These are phyloP conservation scores for Drosophila seguyi DNA, from an alignment of 1,140 invertebrate genomes.

Conservation along the genomic window DNA sequence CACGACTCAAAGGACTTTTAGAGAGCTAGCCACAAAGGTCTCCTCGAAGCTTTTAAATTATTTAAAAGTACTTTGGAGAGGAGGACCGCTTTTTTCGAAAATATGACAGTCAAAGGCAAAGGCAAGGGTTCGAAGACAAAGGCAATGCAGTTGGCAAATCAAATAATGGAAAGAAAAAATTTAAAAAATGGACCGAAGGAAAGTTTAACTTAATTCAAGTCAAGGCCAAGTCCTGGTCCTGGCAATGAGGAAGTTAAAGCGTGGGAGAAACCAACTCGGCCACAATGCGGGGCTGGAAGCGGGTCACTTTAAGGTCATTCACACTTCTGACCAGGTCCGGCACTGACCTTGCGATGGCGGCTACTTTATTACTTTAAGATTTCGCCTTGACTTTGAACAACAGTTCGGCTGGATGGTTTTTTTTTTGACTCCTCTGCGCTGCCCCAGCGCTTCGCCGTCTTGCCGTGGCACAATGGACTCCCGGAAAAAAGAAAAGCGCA, in stretches of 20 bases:
- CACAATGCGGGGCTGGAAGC: conserved; percentile 42
- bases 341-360: conserved; percentile 66
- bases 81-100: conserved; percentile 15
- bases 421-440: conserved; percentile 42
- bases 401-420: conserved; percentile 72
- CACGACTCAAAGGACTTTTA: conserved; percentile 19
- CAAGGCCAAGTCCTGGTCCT: conserved; percentile 60
- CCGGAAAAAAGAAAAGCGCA: conserved; percentile 68
- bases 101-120: conserved; percentile 55
- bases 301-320: conserved; percentile 82
- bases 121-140: conserved; percentile 33
- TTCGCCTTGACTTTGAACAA: conserved; percentile 82
- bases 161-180: conserved; percentile 7
- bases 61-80: conserved; percentile 51
- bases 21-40: conserved; percentile 30
- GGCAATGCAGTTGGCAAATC: conserved; percentile 15
- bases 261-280: conserved; percentile 7
- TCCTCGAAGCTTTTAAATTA: conserved; percentile 71
- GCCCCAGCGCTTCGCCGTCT: conserved; percentile 35
- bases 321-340: conserved; percentile 55
- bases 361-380: conserved; percentile 84
- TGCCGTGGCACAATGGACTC: conserved; percentile 55
- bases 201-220: conserved; percentile 69
- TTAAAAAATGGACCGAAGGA: conserved; percentile 50
- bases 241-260: conserved; percentile 33